Conservation (phyloP, 1,140 invertebrate genomes). For the Cardiocondyla obscurior region DNA sequence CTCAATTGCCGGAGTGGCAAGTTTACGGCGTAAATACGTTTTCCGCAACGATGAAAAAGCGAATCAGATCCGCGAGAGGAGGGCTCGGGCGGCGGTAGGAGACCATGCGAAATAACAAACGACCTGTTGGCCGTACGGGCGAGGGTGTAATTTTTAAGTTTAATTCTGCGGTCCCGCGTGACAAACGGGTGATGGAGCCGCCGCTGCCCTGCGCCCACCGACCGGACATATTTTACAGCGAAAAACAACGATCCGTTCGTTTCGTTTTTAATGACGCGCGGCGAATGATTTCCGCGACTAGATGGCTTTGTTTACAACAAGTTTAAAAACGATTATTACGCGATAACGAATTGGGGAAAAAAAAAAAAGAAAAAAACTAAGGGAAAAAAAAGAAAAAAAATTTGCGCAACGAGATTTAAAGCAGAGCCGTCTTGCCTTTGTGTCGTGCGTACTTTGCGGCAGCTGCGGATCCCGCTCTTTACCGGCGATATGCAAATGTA, state of each 20-base stretch:
- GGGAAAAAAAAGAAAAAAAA: no score
- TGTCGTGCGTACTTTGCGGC: not conserved
- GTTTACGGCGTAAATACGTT: conserved; percentile 38
- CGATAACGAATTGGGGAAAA: not conserved
- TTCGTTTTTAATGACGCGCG: conserved; percentile 56
- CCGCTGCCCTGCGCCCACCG: not conserved
- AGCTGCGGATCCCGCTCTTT: conserved; percentile 67
- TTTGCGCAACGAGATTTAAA: conserved; percentile 1
- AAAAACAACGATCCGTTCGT: conserved; percentile 59
- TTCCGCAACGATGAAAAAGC: conserved; percentile 15
- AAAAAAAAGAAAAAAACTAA: conserved; percentile 26
- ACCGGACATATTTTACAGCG: conserved; percentile 59
- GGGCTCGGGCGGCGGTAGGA: not conserved
- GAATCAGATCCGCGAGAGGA: not conserved
- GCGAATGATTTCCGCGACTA: not conserved
- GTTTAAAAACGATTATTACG: not conserved
- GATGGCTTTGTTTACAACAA: conserved; percentile 2
- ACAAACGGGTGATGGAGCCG: conserved; percentile 61
- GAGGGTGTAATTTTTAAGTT: conserved; percentile 71
- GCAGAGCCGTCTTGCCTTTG: not conserved
- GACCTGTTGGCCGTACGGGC: conserved; percentile 67
- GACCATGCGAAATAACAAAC: conserved; percentile 64
- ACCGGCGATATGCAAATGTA: conserved; percentile 67
- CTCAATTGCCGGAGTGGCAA: conserved; percentile 58
- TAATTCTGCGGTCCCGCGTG: conserved; percentile 69